Base-by-base conservation (phyloP, 2,888 invertebrate species). In the Subacronicta megacephala region DNA sequence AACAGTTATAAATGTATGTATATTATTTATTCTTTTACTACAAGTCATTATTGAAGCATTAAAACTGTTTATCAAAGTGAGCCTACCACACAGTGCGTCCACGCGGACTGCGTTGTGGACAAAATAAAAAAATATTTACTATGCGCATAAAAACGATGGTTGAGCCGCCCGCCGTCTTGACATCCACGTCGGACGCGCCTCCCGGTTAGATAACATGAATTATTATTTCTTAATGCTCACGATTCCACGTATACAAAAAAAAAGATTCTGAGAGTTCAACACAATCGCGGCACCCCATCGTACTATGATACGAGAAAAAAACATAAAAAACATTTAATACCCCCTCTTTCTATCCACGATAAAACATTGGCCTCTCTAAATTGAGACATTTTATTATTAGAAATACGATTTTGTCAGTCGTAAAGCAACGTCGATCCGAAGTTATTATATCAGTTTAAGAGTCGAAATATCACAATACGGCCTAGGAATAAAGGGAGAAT, bases 351-450 rank as follows among this genome's bases (percentile, higher is more conserved):
- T 84, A 82, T 59, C 83, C 72, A 78, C 81, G 83, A 93, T 93
- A 92, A 91, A 93, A 90, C 90, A 90, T 89, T 84, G 89, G 83
- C 85, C 86, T 83, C 85, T 82, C 89, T 84, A 89, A 92, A 92
- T 92, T 92, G 90, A 92, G 92, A 89, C 89, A 84, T 92, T 93
- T 93, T 93, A 92, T 92, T 93, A 91, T 92, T 92, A 92, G 92
- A 88, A 90, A 92, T 91, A 92, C 90, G 88, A 89, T 93, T 93
- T 92, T 88, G 90, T 90, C 87, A 83, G 90, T 89, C 90, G 84
- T 93, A 93, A 93, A 92, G 80, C 83, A 82, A 78, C 84, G 84
- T 81, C 79, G 85, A 87, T 82, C 84, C 82, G 59, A 72, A 84
- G 90, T 89, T 91, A 91, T 91, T 88, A 89, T 90, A 85, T 85